A percentile compares a stretch with the other conserved stretches of the same genome.
Conservation (phyloP, 2,797 vertebrate species). For the Zalophus californianus region DNA sequence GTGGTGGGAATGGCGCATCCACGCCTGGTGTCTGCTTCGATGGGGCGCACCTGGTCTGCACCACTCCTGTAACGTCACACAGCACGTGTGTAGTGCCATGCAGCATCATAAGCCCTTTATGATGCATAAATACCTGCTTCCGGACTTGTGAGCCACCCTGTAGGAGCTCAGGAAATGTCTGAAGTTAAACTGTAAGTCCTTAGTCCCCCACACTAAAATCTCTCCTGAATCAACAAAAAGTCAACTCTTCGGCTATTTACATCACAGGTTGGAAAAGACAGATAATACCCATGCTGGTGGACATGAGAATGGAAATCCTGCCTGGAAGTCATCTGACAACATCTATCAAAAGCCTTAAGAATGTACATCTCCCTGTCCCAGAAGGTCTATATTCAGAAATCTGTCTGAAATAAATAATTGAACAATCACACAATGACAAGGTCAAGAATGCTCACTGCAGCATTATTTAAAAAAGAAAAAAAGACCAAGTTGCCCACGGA, state of each 20-base stretch:
- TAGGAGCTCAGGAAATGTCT: not conserved
- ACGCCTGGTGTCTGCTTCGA: fast-evolving
- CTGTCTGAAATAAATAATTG: not conserved
- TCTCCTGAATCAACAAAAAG: not conserved
- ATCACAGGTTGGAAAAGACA: not conserved
- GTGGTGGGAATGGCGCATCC: fast-evolving
- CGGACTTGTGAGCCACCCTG: not conserved
- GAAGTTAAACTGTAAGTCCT: not conserved
- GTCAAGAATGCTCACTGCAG: not conserved
- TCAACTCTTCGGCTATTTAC: not conserved
- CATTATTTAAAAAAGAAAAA: not conserved
- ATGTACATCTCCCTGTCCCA: not conserved
- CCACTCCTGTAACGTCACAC: fast-evolving
- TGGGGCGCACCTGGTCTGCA: fast-evolving
- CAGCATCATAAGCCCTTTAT: not conserved
- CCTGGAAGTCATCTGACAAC: not conserved
- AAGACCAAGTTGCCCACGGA: not conserved
- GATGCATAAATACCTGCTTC: fast-evolving
- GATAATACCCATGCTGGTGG: not conserved
- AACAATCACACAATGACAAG: constrained; percentile 29
- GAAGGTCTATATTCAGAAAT: constrained; percentile 33
- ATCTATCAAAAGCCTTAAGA: constrained; percentile 32
- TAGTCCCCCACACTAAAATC: not conserved
- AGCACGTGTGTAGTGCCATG: fast-evolving
- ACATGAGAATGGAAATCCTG: not conserved